Base-by-base conservation (phyloP, 1,140 invertebrate genomes). In the Diabrotica virgifera region DNA sequence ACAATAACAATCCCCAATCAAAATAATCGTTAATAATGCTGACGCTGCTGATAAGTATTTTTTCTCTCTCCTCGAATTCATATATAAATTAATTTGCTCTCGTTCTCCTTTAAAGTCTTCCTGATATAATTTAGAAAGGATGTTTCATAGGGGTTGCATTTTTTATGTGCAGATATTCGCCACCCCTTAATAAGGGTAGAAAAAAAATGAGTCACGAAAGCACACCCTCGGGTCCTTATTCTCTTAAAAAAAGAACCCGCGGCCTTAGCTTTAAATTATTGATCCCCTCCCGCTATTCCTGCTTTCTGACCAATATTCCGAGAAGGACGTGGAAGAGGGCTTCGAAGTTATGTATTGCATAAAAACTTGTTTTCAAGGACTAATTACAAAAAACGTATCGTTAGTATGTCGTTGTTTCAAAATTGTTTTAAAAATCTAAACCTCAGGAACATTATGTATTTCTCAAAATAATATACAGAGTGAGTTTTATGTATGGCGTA, bases 121-220 rank as follows among this genome's bases (percentile, higher is more conserved):
- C 58, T 62, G 68, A 67, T 63, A 69, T 72, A 72, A 72, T 68
- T 72, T 72, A 59, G 66, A 54, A 63, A 57, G 60, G 55, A 40
- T 67, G 68, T 64, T 58, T 64, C 57, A 60, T 65, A 70, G 71
- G 72, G 75, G 70, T 70, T 72, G 67, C 69, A 74, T 76, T 76
- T 76, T 76, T 76, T 76, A 76, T 76, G 75, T 76, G 71, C 68
- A 71, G 73, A 73, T 71, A 74, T 74, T 72, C 46, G 53, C 56
- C 64, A 60, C 70, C 68, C 66, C 66, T 69, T 74, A 73, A 72
- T 73, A 70, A 71, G 71, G 69, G 69, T 62, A 64, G 64, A 61
- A 69, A 74, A 74, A 76, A 76, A 76, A 76, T 76, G 75, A 75
- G 72, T 76, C 75, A 76, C 75, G 72, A 46, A 66, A 66, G 40